Evolutionary conservation across 2,888 invertebrate species (phyloP).

Genomic region (Matsumyia berberina): DNA sequence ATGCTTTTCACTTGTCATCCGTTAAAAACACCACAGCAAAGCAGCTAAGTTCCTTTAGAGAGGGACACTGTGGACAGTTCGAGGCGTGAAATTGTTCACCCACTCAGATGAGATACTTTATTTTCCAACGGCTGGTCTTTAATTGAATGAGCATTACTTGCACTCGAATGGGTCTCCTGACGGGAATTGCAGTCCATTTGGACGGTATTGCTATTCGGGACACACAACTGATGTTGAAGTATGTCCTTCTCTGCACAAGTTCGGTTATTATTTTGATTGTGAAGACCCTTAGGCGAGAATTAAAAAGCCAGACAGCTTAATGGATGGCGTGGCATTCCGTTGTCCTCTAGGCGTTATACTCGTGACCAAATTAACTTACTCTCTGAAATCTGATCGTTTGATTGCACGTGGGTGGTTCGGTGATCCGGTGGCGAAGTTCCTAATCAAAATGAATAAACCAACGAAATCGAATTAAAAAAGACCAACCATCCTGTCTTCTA

Average conservation of each 20-base stretch:
- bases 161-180: conserved; percentile 29
- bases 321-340: conserved; percentile 1
- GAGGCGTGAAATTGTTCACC: conserved; percentile 31
- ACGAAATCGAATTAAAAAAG: conserved; percentile 14
- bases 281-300: conserved; percentile 4
- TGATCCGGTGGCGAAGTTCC: neutral
- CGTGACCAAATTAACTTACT: conserved; percentile 12
- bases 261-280: conserved; percentile 2
- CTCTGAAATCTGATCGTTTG: conserved; percentile 44
- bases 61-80: neutral
- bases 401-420: conserved; percentile 36
- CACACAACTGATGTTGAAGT: neutral
- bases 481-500: neutral
- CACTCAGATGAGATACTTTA: conserved; percentile 42
- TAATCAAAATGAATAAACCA: neutral
- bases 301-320: conserved; percentile 40
- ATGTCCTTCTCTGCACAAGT: neutral
- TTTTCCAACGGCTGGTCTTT: conserved; percentile 51
- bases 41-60: neutral
- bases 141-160: conserved; percentile 59
- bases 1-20: neutral
- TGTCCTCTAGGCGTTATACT: conserved; percentile 10
- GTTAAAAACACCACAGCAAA: neutral
- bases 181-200: neutral
- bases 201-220: neutral